Percentiles rank a stretch among this genome's conserved stretches.
Conservation (phyloP, 2,888 invertebrate genomes). For the Drosophila pseudotalamancana region DNA sequence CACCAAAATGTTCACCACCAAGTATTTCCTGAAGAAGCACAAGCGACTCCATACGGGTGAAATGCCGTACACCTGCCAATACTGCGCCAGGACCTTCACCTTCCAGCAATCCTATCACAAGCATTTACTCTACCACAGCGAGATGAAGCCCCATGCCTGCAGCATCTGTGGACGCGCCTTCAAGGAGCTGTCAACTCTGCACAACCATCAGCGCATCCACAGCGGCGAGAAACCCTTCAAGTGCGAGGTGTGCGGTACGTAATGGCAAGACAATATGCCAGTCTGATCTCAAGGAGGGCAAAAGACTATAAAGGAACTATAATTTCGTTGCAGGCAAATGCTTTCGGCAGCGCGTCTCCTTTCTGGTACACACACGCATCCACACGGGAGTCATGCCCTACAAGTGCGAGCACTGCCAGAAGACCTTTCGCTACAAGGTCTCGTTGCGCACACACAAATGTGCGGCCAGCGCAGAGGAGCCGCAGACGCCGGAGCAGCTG, state of each 20-base stretch:
- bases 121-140: conserved; percentile 93
- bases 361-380: conserved; percentile 92
- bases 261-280: not conserved
- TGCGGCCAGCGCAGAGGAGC: conserved; percentile 38
- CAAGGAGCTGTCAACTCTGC: conserved; percentile 93
- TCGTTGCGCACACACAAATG: conserved; percentile 94
- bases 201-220: conserved; percentile 93
- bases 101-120: conserved; percentile 96
- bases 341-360: conserved; percentile 93
- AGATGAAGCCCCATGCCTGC: conserved; percentile 92
- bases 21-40: conserved; percentile 95
- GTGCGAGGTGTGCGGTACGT: conserved; percentile 93
- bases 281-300: not conserved
- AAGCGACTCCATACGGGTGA: conserved; percentile 94
- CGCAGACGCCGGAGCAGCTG: conserved; percentile 74
- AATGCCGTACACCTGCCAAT: conserved; percentile 93
- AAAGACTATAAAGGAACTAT: not conserved
- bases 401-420: conserved; percentile 91
- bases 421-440: conserved; percentile 93
- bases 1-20: conserved; percentile 93
- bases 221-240: conserved; percentile 93
- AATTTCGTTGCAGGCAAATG: conserved; percentile 88
- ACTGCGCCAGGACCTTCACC: conserved; percentile 93
- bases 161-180: conserved; percentile 92
- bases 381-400: conserved; percentile 94